Evolutionary conservation across 64 coral and sea anemone genomes (phyloP).

Genomic region (Montipora sp.): DNA sequence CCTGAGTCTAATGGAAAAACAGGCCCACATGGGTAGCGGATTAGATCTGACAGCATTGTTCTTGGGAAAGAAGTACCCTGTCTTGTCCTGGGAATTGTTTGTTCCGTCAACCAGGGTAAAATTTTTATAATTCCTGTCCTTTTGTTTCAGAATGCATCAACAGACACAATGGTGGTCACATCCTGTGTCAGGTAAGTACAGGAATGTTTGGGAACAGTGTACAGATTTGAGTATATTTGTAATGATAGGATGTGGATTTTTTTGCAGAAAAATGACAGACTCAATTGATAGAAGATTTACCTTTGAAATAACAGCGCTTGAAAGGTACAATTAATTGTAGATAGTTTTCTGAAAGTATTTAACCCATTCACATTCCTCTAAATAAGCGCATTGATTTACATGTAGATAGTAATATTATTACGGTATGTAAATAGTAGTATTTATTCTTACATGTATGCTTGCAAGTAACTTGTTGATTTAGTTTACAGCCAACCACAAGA

Average conservation of each 20-base stretch:
- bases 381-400: too few species aligned
- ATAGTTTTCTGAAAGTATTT: background rate
- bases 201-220: background rate
- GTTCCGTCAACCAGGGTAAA: background rate
- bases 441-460: too few species aligned
- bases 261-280: conserved; percentile 92
- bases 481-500: too few species aligned
- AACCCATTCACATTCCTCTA: too few species aligned
- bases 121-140: background rate
- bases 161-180: conserved; percentile 90
- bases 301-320: conserved; percentile 94
- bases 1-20: too few species aligned
- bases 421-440: too few species aligned
- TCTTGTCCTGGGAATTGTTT: background rate
- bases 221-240: background rate
- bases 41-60: too few species aligned
- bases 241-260: background rate
- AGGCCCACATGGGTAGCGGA: too few species aligned
- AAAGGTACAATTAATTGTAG: conserved; percentile 61
- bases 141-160: conserved; percentile 68
- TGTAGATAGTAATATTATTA: too few species aligned
- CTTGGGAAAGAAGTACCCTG: background rate
- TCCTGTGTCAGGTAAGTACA: conserved; percentile 75
- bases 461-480: too few species aligned
- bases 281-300: conserved; percentile 98